Evolutionary conservation across 2,113 vertebrate genomes (phyloP).

Genomic region (Oncorhynchus mykiss): DNA sequence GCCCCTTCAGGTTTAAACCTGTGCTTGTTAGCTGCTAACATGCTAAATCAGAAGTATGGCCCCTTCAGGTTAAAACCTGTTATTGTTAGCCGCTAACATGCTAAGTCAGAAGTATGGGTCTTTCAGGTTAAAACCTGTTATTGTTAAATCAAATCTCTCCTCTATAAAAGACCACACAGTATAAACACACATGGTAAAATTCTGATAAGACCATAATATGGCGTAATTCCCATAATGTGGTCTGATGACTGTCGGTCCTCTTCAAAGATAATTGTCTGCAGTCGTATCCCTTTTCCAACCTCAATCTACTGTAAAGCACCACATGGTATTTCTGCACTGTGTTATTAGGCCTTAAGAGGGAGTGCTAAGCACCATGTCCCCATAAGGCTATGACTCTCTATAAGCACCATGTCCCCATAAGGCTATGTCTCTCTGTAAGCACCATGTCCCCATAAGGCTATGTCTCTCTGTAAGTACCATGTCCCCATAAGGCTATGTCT

Average conservation of each 20-base stretch:
- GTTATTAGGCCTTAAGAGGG: constrained; percentile 45
- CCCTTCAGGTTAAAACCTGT: too few species aligned
- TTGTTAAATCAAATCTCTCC: neutral
- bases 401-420: constrained; percentile 40
- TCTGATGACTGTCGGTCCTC: neutral
- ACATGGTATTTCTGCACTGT: constrained; percentile 28
- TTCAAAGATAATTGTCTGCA: neutral
- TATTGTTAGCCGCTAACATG: too few species aligned
- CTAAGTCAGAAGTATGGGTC: too few species aligned
- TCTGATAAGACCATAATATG: neutral
- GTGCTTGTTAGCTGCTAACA: too few species aligned
- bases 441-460: too few species aligned
- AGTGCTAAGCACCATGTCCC: constrained; percentile 47
- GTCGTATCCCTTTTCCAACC: constrained; percentile 25
- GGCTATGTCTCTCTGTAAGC: neutral
- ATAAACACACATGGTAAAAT: neutral
- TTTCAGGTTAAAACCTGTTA: too few species aligned
- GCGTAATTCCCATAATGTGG: neutral
- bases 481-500: too few species aligned
- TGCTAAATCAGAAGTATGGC: too few species aligned
- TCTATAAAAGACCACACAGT: neutral
- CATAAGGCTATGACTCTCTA: constrained; percentile 40
- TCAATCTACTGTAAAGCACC: constrained; percentile 49
- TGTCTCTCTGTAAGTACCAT: too few species aligned
- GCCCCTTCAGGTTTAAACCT: too few species aligned